Evolutionary conservation across 2,888 invertebrate genomes (phyloP).

Genomic region (Podabrus alpinus): DNA sequence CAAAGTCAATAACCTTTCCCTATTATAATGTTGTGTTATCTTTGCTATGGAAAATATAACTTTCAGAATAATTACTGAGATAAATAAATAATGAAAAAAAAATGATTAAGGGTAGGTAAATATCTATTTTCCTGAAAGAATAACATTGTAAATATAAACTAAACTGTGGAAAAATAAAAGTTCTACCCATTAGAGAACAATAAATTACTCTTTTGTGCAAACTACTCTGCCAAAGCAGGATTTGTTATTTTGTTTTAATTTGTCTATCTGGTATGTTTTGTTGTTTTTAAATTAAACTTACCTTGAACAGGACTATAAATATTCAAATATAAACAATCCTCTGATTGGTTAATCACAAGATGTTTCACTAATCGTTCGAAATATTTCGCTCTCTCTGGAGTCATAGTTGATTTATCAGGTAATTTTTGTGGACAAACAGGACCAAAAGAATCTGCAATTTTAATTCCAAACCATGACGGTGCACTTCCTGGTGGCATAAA

Average conservation of each 20-base stretch:
- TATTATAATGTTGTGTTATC: neutral
- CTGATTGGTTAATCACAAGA: conserved; percentile 67
- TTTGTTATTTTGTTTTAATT: neutral
- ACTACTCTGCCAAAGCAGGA: neutral
- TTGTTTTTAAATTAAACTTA: conserved; percentile 55
- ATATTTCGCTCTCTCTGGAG: conserved; percentile 70
- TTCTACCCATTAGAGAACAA: conserved; percentile 1
- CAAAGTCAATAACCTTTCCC: neutral
- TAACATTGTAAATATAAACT: neutral
- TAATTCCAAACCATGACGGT: conserved; percentile 76
- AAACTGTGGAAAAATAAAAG: neutral
- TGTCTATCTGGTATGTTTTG: neutral
- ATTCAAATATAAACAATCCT: conserved; percentile 91
- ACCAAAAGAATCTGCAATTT: conserved; percentile 70
- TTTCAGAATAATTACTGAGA: neutral
- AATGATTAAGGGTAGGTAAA: neutral
- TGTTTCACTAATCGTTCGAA: conserved; percentile 74
- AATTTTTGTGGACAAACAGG: conserved; percentile 87
- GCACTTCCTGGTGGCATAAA: conserved; percentile 68
- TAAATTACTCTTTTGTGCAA: neutral
- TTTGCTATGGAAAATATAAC: neutral
- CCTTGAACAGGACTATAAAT: conserved; percentile 87
- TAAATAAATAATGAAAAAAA: neutral
- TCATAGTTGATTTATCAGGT: conserved; percentile 69
- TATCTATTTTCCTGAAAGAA: neutral